These are phyloP conservation scores for Polypedilum pembai DNA, from an alignment of 1,140 invertebrate species.

Conservation along the genomic window DNA sequence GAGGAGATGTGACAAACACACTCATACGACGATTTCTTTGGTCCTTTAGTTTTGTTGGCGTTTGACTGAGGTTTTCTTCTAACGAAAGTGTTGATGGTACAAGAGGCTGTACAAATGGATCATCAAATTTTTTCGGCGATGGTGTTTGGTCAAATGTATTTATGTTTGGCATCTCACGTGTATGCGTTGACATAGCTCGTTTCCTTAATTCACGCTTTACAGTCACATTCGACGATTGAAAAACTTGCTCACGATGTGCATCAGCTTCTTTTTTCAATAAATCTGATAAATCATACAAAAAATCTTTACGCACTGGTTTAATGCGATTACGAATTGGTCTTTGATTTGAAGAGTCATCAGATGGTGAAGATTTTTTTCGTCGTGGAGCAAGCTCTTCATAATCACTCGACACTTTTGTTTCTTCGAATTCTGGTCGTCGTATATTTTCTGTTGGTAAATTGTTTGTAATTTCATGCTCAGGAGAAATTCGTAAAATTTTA, in stretches of 20 bases:
- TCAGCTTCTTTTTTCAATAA: slow-evolving; percentile 42
- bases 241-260: slow-evolving; percentile 5
- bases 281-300: slow-evolving; percentile 58
- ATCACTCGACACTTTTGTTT: neutral
- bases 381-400: neutral
- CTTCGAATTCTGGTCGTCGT: neutral
- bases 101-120: neutral
- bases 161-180: neutral
- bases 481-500: slow-evolving; percentile 33
- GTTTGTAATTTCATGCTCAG: too few relatives aligned
- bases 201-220: neutral
- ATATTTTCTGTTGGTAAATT: neutral
- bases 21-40: slow-evolving; percentile 18
- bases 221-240: neutral
- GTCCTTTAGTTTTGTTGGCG: neutral
- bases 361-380: neutral
- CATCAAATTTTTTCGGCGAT: neutral
- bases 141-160: neutral
- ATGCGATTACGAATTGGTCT: slow-evolving; percentile 55
- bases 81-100: neutral
- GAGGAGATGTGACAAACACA: neutral
- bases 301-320: slow-evolving; percentile 57
- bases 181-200: slow-evolving; percentile 14
- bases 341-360: slow-evolving; percentile 34
- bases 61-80: neutral